Base-by-base conservation (phyloP, 2,888 invertebrate species). In the Osmoderma eremita region DNA sequence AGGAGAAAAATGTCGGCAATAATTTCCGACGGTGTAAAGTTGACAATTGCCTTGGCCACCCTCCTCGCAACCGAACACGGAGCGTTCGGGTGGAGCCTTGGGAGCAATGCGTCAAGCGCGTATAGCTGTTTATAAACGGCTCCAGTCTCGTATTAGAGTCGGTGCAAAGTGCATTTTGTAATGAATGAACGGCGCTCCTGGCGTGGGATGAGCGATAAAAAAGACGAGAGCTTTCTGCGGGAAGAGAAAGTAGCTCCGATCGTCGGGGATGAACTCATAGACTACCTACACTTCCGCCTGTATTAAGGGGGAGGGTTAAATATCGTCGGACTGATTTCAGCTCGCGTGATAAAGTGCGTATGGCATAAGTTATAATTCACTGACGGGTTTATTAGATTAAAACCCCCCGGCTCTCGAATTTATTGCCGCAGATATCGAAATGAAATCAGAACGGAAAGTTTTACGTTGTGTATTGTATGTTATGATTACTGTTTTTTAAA, bases 1-100 rank as follows among this genome's bases (percentile, higher is more conserved):
- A 41, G 41, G 30, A 79, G 80, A 81, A 81, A 80, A 81, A 81
- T 81, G 78, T 76, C 75, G 65, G 78, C 75, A 73, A 81, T 81
- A 80, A 81, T 75, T 81, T 78, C 75, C 76, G 75, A 76, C 75
- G 78, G 80, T 80, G 81, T 80, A 78, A 80, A 80, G 79, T 80
- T 80, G 81, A 80, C 81, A 81, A 81, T 81, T 80, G 80, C 76
- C 67, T 74, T 3, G 20, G 36, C 3, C 39, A 41, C 42, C 56
- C 56, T 56, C 8, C 20, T 24, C 22, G 36, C 12, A 22, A 41
- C 56, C 56, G 22, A 41, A 18, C 20, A 15, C 22, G 41, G 13
- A 20, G 20, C 41, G 18, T 10, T 20, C 20, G 41, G n/a, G 73
- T 71, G 69, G 66, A 61, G 66, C 39, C 61, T 56, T 48, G 66